Evolutionary conservation across 2,888 invertebrate species (phyloP), one percentile per base, ranked within the genome.

Genomic region (Tricholauxania praeusta): DNA sequence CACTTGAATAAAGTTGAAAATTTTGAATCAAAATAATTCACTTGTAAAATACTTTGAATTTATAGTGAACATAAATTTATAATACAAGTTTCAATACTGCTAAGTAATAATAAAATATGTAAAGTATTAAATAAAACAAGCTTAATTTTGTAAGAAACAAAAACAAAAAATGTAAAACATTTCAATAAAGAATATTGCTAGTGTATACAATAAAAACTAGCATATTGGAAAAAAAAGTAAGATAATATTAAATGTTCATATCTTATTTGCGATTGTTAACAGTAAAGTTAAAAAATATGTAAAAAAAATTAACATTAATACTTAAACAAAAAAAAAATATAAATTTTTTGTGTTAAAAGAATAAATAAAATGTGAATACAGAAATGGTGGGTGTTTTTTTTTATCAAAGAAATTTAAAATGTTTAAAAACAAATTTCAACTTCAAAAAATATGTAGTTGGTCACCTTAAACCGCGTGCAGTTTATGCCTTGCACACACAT

Each of bases 51-150:
- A n/a, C 39, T 39, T 39, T 10, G 10, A 39, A 39, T 1, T 39
- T 39, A 10, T 28, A 28, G 28, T 28, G 28, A 28, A 28, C 6
- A 39, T 39, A 10, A 39, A 10, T 4, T 28, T 4, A 39, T 39
- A 39, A 1, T 39, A 39, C 28, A 39, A 39, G 39, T 39, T 28
- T 49, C 28, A 15, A 8, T 55, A 15, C 57, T 39, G 59, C 8
- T 55, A 66, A 62, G 49, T 73, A 55, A 52, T 55, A 73, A 57
- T 12, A 52, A 62, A 64, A 69, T 49, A 32, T 68, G 17, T 15
- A 66, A 10, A 39, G 39, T 10, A 39, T 39, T 39, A 39, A 39
- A 39, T 28, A 39, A 39, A 39, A 39, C 1, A 39, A 39, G 7
- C 7, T 39, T 39, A 10, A 39, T 39, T 39, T 57, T 64, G 14